Base-by-base conservation (phyloP, 2,113 vertebrate species). In the Halichoeres trimaculatus region DNA sequence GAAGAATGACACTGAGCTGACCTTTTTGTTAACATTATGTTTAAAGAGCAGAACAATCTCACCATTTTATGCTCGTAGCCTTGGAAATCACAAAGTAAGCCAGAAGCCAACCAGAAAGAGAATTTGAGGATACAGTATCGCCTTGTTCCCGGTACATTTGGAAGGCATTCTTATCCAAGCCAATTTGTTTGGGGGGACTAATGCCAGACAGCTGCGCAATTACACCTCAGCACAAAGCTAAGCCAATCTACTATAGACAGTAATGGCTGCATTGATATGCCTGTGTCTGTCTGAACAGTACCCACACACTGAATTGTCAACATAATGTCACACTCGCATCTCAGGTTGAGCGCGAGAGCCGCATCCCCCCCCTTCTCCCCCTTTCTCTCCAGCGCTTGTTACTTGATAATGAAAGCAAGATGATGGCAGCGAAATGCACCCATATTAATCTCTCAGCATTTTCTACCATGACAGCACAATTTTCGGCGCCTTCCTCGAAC, bases 321-420 rank as follows among this genome's bases (percentile, higher is more conserved):
- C 24, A 76, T 76, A 88, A 89, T 91, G 63, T 65, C 48, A 70
- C 50, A 76, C 67, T 85, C 84, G 68, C 70, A 77, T 88, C 89
- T 93, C 74, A 91, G 66, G 88, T 78, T 87, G 88, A 80, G 59
- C 80, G 59, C 66, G 74, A 62, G 82, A 85, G 59, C 81, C 40
- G 62, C 58, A 35, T 74, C 79, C 70, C 16, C 52, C 10, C 12
- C 19, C 23, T 14, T 8, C 43, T 19, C 43, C 13, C 43, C 19
- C 43, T 47, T 17, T 47, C 17, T 38, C 80, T 56, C 65, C 80
- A 8, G 5, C 67, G 78, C 89, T 60, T 84, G 89, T 77, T 87
- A 80, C 61, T 80, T 74, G 86, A 90, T 85, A 93, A 91, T 90
- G 77, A 88, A 90, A 89, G 83, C 12, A 38, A 89, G 88, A 88